Conservation (phyloP, 2,797 vertebrate species). For the Myiothlypis chrysogaster region DNA sequence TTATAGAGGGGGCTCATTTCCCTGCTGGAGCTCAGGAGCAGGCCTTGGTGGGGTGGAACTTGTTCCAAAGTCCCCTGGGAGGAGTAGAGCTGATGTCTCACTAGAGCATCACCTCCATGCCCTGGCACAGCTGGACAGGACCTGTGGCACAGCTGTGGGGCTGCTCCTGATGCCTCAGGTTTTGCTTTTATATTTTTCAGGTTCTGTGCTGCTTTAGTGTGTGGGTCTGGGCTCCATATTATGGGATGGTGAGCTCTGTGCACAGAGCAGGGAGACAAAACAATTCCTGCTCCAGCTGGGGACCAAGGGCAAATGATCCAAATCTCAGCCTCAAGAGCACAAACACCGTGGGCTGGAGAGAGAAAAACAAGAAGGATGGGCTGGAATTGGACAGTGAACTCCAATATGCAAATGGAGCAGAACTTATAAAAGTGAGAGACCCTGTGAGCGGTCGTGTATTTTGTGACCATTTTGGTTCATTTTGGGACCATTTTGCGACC, state of each 20-base stretch:
- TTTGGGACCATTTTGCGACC: not conserved
- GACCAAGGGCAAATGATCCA: not conserved
- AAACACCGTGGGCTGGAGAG: not conserved
- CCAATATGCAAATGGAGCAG: not conserved
- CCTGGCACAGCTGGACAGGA: not conserved
- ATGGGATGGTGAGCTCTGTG: not conserved
- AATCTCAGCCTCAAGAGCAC: not conserved
- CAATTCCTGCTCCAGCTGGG: not conserved
- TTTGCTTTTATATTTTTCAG: not conserved
- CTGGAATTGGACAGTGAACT: not conserved
- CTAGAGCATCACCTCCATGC: accelerated
- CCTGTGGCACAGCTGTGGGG: not conserved
- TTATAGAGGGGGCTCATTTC: not conserved
- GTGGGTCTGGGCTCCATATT: not conserved
- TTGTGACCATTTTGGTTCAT: not conserved
- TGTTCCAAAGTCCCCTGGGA: not conserved
- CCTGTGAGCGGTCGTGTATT: accelerated
- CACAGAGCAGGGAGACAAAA: not conserved
- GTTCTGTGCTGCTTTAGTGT: not conserved
- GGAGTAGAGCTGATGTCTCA: not conserved
- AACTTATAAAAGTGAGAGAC: not conserved
- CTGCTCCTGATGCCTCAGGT: not conserved
- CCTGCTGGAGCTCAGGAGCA: not conserved
- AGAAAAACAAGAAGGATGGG: not conserved
- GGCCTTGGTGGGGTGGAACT: not conserved